phyloP scores from a whole-genome alignment of 2,888 invertebrate genomes.

The Dione juno region DNA sequence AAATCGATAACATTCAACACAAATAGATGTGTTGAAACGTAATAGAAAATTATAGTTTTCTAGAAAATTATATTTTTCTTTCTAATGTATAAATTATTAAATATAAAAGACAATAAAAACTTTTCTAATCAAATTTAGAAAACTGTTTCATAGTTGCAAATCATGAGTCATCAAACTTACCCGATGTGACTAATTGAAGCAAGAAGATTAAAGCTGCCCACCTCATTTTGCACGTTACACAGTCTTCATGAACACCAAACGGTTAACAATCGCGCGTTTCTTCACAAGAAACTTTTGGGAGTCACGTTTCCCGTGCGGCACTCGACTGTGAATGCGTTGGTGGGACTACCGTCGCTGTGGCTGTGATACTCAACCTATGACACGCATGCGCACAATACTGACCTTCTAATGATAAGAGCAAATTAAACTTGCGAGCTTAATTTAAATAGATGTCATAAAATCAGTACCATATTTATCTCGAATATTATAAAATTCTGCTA shows the following conservation, averaged over 20 bases:
- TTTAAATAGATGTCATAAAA: slow-evolving; percentile 38
- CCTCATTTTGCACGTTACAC: slow-evolving; percentile 63
- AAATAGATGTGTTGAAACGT: not conserved
- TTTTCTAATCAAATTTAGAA: not conserved
- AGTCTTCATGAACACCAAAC: slow-evolving; percentile 55
- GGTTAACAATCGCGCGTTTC: slow-evolving; percentile 33
- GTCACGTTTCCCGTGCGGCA: slow-evolving; percentile 54
- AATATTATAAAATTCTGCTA: not conserved
- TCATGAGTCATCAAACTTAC: slow-evolving; percentile 53
- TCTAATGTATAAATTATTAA: not conserved
- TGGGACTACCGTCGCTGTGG: slow-evolving; percentile 56
- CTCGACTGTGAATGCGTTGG: slow-evolving; percentile 54
- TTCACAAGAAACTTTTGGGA: slow-evolving; percentile 63
- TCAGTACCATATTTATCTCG: slow-evolving; percentile 9
- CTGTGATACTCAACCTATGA: slow-evolving; percentile 58
- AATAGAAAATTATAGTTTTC: too few species aligned
- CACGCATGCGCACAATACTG: slow-evolving; percentile 67
- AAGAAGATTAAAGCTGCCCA: slow-evolving; percentile 62
- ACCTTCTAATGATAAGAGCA: slow-evolving; percentile 45
- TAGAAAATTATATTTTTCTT: too few species aligned
- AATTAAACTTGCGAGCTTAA: slow-evolving; percentile 48
- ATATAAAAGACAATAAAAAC: not conserved
- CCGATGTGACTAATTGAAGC: slow-evolving; percentile 60
- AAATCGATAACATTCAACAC: not conserved
- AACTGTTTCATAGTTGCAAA: not conserved